phyloP scores from a whole-genome alignment of 30 jellyfish, hydroid and myxozoan genomes.

The Pseudorhiza aurosa region DNA sequence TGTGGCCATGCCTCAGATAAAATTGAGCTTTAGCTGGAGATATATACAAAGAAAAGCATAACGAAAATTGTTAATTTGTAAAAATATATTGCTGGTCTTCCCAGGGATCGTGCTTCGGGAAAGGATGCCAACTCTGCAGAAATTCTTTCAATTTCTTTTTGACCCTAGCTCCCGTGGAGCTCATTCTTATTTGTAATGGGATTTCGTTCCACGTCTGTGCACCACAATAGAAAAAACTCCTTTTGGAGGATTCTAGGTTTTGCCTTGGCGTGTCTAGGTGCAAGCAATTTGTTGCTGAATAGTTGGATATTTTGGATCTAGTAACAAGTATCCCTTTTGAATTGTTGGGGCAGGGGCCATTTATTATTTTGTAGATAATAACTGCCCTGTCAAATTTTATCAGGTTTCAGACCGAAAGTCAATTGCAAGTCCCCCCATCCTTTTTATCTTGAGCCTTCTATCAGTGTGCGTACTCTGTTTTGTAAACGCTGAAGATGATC shows the following conservation, averaged over 20 bases:
- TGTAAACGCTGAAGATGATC: constrained; percentile 41
- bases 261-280: not conserved
- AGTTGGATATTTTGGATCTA: not conserved
- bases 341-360: not conserved
- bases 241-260: not conserved
- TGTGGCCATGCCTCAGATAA: no score
- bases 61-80: no score
- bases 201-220: not conserved
- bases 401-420: not conserved
- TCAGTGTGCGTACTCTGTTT: constrained; percentile 31
- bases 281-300: no score
- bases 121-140: no score
- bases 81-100: no score
- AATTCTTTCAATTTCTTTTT: no score
- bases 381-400: constrained; percentile 20
- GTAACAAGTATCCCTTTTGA: not conserved
- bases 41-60: not conserved
- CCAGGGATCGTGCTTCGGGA: no score
- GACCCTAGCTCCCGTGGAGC: no score
- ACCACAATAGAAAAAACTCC: not conserved
- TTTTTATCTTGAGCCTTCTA: constrained; percentile 14
- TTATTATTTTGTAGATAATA: not conserved
- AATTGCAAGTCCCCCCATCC: constrained; percentile 1
- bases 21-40: no score
- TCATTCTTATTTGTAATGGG: not conserved